Conservation (phyloP, 2,113 vertebrate genomes). For the Chloropsis hardwickii region DNA sequence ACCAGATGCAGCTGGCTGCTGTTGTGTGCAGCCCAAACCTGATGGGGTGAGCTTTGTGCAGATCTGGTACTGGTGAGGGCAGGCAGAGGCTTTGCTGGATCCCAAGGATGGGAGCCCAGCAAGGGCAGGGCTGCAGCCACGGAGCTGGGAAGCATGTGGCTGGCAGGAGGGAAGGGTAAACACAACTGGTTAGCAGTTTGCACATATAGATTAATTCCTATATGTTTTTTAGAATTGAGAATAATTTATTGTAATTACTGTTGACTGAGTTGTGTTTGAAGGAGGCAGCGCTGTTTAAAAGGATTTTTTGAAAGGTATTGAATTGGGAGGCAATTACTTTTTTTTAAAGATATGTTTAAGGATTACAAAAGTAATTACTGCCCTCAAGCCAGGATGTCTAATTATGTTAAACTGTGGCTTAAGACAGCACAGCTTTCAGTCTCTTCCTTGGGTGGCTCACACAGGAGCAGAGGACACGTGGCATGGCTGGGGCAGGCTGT, state of each 20-base stretch:
- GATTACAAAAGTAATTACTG: conserved; percentile 69
- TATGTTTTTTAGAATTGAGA: conserved; percentile 23
- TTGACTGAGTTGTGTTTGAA: conserved; percentile 63
- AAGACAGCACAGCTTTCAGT: conserved; percentile 27
- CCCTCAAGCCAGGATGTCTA: conserved; percentile 65
- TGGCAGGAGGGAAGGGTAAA: background rate
- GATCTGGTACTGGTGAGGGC: background rate
- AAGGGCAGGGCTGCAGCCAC: background rate
- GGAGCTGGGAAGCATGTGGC: background rate
- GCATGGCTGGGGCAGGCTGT: background rate
- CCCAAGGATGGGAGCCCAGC: rapidly evolving
- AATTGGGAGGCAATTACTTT: conserved; percentile 60
- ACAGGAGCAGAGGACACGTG: background rate
- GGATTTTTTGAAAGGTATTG: conserved; percentile 60
- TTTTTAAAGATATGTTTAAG: conserved; percentile 51
- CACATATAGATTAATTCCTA: conserved; percentile 21
- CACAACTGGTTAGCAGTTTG: background rate
- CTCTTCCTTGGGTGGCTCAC: background rate
- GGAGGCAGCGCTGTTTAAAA: conserved; percentile 38
- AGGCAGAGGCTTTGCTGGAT: background rate
- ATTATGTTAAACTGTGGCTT: conserved; percentile 61
- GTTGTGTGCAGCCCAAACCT: background rate
- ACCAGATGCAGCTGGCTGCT: background rate
- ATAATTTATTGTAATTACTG: conserved; percentile 65
- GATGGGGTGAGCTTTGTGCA: background rate